These are phyloP conservation scores for Coptodon rendalli DNA, from an alignment of 2,113 vertebrate species.

Conservation along the genomic window DNA sequence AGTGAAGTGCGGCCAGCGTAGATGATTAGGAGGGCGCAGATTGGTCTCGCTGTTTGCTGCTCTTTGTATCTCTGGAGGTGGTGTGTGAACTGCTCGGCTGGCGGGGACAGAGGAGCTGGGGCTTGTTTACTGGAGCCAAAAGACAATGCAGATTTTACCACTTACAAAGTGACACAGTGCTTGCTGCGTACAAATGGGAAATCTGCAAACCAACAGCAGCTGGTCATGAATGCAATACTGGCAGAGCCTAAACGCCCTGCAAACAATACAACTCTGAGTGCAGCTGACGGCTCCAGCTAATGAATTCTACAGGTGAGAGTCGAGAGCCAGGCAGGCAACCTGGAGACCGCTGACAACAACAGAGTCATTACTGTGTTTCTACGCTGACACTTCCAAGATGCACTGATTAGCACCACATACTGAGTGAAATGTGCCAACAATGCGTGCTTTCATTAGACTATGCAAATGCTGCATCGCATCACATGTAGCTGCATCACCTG, in stretches of 20 bases:
- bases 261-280: conserved; percentile 22
- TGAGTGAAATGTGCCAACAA: neutral
- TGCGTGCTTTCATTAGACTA: neutral
- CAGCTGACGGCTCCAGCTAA: conserved; percentile 25
- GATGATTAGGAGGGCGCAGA: conserved; percentile 33
- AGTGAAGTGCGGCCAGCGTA: conserved; percentile 14
- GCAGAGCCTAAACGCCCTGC: conserved; percentile 26
- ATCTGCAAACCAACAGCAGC: conserved; percentile 55
- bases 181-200: conserved; percentile 47
- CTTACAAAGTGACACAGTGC: conserved; percentile 48
- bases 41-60: conserved; percentile 36
- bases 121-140: conserved; percentile 33
- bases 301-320: conserved; percentile 46
- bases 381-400: neutral
- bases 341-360: conserved; percentile 16
- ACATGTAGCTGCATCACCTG: neutral
- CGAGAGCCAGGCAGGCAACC: neutral
- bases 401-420: conserved; percentile 1
- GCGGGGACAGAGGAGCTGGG: neutral
- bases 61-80: conserved; percentile 25
- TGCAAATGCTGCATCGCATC: neutral
- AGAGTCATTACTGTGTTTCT: neutral
- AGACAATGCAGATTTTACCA: conserved; percentile 60
- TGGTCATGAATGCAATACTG: conserved; percentile 51
- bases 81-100: conserved; percentile 13